phyloP scores from a whole-genome alignment of 2,888 invertebrate species.

The Gisinianus flammeolus region DNA sequence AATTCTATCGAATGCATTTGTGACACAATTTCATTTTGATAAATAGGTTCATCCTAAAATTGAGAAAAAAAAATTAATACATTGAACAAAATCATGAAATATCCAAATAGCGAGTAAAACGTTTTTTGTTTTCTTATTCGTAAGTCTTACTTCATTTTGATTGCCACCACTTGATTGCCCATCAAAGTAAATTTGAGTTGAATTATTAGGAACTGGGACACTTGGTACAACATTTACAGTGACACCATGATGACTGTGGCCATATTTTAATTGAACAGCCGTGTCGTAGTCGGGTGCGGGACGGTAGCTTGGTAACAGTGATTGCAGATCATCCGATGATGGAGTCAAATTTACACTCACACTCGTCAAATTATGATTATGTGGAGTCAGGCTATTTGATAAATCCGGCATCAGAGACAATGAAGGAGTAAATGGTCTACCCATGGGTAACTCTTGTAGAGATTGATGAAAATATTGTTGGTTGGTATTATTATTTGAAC shows the following conservation, averaged over 20 bases:
- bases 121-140: background rate
- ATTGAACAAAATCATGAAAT: too few species aligned
- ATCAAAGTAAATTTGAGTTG: slow-evolving; percentile 33
- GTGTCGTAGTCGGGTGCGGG: slow-evolving; percentile 95
- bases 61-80: background rate
- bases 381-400: slow-evolving; percentile 30
- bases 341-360: slow-evolving; percentile 28
- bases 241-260: slow-evolving; percentile 60
- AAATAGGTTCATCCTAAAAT: slow-evolving; percentile 56
- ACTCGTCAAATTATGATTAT: slow-evolving; percentile 30
- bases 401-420: background rate
- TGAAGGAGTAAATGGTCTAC: slow-evolving; percentile 26
- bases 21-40: slow-evolving; percentile 58
- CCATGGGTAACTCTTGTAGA: slow-evolving; percentile 44
- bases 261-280: slow-evolving; percentile 80
- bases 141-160: slow-evolving; percentile 32
- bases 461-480: slow-evolving; percentile 52
- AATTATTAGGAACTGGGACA: background rate
- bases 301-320: slow-evolving; percentile 66
- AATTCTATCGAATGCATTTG: slow-evolving; percentile 58
- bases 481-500: slow-evolving; percentile 20
- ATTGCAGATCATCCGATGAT: slow-evolving; percentile 29
- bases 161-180: slow-evolving; percentile 9
- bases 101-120: background rate
- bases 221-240: slow-evolving; percentile 7